Base-by-base conservation (phyloP, 2,888 invertebrate genomes). In the Synanthedon formicaeformis region DNA sequence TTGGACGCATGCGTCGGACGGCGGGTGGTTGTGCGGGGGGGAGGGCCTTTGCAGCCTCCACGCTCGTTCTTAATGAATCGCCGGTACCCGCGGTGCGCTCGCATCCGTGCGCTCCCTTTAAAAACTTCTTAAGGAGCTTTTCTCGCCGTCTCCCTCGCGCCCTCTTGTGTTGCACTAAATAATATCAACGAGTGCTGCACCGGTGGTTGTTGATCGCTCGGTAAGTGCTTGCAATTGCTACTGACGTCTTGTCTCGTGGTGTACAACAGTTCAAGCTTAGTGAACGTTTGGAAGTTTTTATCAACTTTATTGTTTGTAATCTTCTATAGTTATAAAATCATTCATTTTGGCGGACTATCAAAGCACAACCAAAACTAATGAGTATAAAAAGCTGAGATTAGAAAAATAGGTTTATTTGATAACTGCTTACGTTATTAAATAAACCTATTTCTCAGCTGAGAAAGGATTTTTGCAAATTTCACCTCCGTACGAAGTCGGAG, bases 61-160 rank as follows among this genome's bases (percentile, higher is more conserved):
- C 68, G 82, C 75, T 78, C 73, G 75, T 74, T 76, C 75, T 79
- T 84, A 84, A 84, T 84, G 85, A 86, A 83, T 78, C 84, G 85
- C 76, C 81, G 84, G 81, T 81, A 77, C 74, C 81, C 82, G 82
- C 81, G 83, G 80, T 73, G 82, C 81, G 81, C 77, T 75, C 77
- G 71, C 69, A 58, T 71, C 67, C 71, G 71, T 69, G 75, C 75
- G 77, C 79, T 80, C 74, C 65, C 58, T 65, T 71, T 69, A 74
- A 78, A 82, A 86, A 85, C 75, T 83, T 82, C 68, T 69, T 65
- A 66, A 73, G 65, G 64, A 73, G 68, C 67, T 67, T 71, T 73
- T 72, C 75, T 75, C 76, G 70, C 77, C 71, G 71, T 77, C 84
- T 81, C 83, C 68, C 80, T 79, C 81, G 75, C 80, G 74, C 81